A percentile compares a stretch with the other conserved stretches of the same genome.
phyloP scores from a whole-genome alignment of 2,797 vertebrate species.

The Zenarchopterus dispar region DNA sequence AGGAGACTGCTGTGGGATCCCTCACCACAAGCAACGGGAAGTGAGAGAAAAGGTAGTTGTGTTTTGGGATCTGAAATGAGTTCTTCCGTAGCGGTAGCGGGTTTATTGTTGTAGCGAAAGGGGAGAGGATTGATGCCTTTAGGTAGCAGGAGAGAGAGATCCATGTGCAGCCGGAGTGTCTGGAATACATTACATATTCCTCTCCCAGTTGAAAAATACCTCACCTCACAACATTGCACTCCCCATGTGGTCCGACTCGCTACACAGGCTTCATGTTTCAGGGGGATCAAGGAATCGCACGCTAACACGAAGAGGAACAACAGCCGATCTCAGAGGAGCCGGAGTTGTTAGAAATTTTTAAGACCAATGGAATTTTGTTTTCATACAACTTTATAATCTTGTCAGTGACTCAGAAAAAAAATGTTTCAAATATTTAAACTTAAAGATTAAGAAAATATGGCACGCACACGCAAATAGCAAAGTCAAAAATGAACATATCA shows the following conservation, averaged over 20 bases:
- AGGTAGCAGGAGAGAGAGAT: slow-evolving; percentile 75
- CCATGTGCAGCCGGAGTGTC: slow-evolving; percentile 69
- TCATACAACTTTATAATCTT: not conserved
- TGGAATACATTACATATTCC: slow-evolving; percentile 82
- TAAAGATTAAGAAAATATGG: no score
- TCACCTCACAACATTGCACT: slow-evolving; percentile 78
- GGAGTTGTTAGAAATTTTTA: not conserved
- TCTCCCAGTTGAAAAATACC: slow-evolving; percentile 76
- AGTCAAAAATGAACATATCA: no score
- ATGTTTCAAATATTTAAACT: no score
- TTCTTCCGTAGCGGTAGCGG: slow-evolving; percentile 69
- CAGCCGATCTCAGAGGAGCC: slow-evolving; percentile 24
- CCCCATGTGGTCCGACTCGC: slow-evolving; percentile 76
- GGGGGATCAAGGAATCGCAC: slow-evolving; percentile 75
- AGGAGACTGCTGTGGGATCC: slow-evolving; percentile 25
- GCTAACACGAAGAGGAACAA: slow-evolving; percentile 65
- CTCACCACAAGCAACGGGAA: slow-evolving; percentile 53
- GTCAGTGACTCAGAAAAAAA: not conserved
- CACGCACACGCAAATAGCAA: no score
- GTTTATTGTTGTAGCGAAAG: slow-evolving; percentile 84
- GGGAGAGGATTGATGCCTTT: slow-evolving; percentile 83
- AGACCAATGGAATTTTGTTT: not conserved
- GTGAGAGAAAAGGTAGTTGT: slow-evolving; percentile 53
- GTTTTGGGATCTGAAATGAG: slow-evolving; percentile 66
- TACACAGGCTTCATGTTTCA: slow-evolving; percentile 73